Evolutionary conservation across 1,140 invertebrate genomes (phyloP).

Genomic region (Sitodiplosis mosellana): DNA sequence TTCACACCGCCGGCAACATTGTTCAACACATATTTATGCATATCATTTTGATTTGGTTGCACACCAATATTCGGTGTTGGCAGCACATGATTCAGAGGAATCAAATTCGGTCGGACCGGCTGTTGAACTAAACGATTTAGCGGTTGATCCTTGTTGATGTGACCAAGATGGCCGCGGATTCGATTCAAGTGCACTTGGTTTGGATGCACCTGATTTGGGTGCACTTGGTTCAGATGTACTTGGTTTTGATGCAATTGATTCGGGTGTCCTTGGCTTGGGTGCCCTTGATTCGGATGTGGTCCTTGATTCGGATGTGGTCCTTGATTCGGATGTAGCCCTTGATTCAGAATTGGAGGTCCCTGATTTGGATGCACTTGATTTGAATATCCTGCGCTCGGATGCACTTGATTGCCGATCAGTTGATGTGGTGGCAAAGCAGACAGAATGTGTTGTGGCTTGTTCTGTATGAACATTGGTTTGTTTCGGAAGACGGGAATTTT

Average conservation of each 20-base stretch:
- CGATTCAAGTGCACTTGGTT: background rate
- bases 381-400: conserved; percentile 4
- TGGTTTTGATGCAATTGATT: conserved; percentile 3
- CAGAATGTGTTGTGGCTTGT: background rate
- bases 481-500: conserved; percentile 7
- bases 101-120: background rate
- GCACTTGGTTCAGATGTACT: conserved; percentile 3
- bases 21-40: too few species aligned
- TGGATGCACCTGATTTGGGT: background rate
- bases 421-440: background rate
- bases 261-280: background rate
- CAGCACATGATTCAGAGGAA: background rate
- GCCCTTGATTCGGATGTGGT: too few species aligned
- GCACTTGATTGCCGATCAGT: background rate
- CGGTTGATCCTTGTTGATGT: background rate
- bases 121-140: background rate
- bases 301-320: too few species aligned
- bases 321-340: background rate
- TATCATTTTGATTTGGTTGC: background rate
- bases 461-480: conserved; percentile 4
- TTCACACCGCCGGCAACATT: too few species aligned
- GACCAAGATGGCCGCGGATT: background rate
- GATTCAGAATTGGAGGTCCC: too few species aligned
- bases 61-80: background rate
- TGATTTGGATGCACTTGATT: conserved; percentile 1